phyloP scores from a whole-genome alignment of 92 coral and sea anemone species.

The Nematostella vectensis region DNA sequence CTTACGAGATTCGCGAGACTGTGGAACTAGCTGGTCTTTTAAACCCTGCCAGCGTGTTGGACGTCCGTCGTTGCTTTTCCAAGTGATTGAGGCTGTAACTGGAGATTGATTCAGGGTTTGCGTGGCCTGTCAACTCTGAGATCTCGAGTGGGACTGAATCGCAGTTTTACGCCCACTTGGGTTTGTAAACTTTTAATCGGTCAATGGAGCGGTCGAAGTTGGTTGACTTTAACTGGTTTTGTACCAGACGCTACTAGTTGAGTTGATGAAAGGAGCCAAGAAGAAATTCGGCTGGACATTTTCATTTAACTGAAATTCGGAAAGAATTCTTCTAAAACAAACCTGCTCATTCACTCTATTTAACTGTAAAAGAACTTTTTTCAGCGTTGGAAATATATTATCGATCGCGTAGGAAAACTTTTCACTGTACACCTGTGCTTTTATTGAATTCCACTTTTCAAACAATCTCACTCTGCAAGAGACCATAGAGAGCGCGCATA shows the following conservation, averaged over 20 bases:
- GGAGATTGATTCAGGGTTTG: constrained; percentile 47
- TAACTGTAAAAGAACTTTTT: no score
- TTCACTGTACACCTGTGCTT: no score
- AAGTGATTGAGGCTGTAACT: constrained; percentile 57
- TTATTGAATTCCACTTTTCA: no score
- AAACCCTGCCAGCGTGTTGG: constrained; percentile 14
- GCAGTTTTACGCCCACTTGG: constrained; percentile 52
- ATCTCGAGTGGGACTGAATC: constrained; percentile 58
- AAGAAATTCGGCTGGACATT: constrained; percentile 13
- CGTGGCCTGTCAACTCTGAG: constrained; percentile 60
- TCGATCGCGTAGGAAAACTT: no score
- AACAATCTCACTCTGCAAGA: no score
- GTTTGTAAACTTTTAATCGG: constrained; percentile 41
- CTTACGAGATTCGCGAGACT: no score
- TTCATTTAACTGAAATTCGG: no score
- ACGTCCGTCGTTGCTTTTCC: constrained; percentile 37
- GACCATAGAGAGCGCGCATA: no score
- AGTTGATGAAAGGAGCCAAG: constrained; percentile 18
- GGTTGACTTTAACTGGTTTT: constrained; percentile 14
- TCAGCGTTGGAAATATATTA: no score
- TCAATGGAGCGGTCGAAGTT: no score
- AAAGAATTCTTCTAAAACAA: no score
- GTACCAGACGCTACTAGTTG: constrained; percentile 20
- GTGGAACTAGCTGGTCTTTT: neutral
- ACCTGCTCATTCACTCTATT: no score